A percentile compares a stretch with the other conserved stretches of the same genome.
Evolutionary conservation across 2,888 invertebrate species (phyloP).

Genomic region (Hypomecis punctinalis): DNA sequence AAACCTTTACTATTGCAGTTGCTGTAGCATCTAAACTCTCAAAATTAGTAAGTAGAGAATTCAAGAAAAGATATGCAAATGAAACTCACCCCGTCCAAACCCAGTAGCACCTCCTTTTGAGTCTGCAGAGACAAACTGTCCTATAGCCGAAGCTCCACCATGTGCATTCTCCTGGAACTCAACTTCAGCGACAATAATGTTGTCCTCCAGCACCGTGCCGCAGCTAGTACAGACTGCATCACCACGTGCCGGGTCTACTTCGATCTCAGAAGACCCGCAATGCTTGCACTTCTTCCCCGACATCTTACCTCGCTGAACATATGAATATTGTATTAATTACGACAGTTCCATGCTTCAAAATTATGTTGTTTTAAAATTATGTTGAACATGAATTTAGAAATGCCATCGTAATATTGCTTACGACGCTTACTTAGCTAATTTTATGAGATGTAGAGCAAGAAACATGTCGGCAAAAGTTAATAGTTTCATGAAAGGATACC

Average conservation of each 20-base stretch:
- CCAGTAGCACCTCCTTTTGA: slow-evolving; percentile 93
- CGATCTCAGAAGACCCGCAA: slow-evolving; percentile 96
- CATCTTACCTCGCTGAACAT: slow-evolving; percentile 51
- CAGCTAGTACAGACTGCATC: slow-evolving; percentile 98
- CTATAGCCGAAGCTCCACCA: slow-evolving; percentile 94
- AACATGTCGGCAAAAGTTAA: not conserved
- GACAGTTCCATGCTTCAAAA: not conserved
- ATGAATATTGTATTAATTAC: not conserved
- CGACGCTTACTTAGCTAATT: not conserved
- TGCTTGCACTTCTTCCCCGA: slow-evolving; percentile 92
- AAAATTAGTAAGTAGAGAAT: not conserved
- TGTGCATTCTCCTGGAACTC: slow-evolving; percentile 97
- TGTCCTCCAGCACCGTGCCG: slow-evolving; percentile 98
- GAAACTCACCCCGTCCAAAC: slow-evolving; percentile 88
- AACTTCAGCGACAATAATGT: slow-evolving; percentile 97
- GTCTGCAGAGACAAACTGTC: slow-evolving; percentile 96
- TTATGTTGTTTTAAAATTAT: too few species aligned
- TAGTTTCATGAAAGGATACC: not conserved
- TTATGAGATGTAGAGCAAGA: not conserved
- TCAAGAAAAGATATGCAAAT: not conserved
- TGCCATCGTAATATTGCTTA: not conserved
- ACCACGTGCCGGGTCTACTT: slow-evolving; percentile 96
- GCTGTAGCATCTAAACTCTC: not conserved
- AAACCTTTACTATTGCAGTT: not conserved
- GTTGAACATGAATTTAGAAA: not conserved